Conservation (phyloP, 2,113 vertebrate species). For the Percopsis transmontana region DNA sequence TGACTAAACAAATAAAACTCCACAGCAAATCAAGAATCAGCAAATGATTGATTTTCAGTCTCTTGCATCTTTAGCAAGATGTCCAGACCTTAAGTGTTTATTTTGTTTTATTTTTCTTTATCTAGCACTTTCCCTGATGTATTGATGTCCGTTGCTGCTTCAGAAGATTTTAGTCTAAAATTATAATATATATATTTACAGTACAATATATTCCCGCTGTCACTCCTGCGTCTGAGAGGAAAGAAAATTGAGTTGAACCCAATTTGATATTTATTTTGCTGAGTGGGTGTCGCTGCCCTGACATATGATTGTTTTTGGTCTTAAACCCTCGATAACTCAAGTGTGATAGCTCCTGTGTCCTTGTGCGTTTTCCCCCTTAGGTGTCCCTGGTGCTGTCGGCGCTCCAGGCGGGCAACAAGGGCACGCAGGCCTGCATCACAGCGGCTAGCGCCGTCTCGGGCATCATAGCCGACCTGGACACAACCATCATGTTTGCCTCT, state of each 20-base stretch:
- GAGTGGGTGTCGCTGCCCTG: conserved; percentile 22
- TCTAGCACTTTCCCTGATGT: too few species aligned
- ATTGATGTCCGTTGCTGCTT: too few species aligned
- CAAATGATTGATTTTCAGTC: too few species aligned
- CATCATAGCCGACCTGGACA: conserved; percentile 97
- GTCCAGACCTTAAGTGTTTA: too few species aligned
- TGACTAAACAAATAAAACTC: too few species aligned
- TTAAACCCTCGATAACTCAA: too few species aligned
- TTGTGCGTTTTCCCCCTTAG: conserved; percentile 66
- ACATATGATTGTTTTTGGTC: not conserved
- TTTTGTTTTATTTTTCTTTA: too few species aligned
- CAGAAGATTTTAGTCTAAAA: not conserved
- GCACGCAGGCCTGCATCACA: conserved; percentile 97
- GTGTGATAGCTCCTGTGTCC: conserved; percentile 2
- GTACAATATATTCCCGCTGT: conserved; percentile 1
- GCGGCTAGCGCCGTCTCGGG: conserved; percentile 94
- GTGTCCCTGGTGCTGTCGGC: conserved; percentile 95
- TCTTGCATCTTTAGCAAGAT: too few species aligned
- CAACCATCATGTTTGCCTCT: conserved; percentile 98
- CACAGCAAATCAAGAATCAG: too few species aligned
- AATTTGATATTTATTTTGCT: conserved; percentile 29
- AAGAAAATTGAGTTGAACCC: conserved; percentile 23
- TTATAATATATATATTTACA: too few species aligned
- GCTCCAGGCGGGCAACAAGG: conserved; percentile 97
- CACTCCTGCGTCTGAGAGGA: conserved; percentile 6